Evolutionary conservation across 2,888 invertebrate genomes (phyloP), one percentile per base, ranked within the genome.

Genomic region (Athalia circularis): DNA sequence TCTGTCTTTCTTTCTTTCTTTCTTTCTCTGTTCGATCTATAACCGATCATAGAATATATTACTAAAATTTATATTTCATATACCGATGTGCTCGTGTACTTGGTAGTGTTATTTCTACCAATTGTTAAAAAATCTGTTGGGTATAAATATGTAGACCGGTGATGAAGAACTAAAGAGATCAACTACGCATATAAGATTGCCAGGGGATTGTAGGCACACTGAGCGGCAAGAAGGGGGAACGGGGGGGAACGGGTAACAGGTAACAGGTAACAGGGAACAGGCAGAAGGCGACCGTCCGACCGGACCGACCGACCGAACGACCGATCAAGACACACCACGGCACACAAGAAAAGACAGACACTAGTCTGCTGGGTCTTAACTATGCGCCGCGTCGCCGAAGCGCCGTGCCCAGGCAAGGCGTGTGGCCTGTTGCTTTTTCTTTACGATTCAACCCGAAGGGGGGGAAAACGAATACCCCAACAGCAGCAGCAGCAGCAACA

Each of bases 391-490:
- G 79, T 78, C 82, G 82, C 81, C 81, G 79, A 77, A 81, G 82
- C 83, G 81, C 80, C 80, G 79, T 61, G 74, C 82, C 83, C 79
- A 83, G 82, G 81, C 83, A 83, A 85, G 85, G 85, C 84, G 84
- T 84, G 83, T 81, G 82, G 70, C 59, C 70, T 72, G 70, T 83
- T 84, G 85, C 84, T 86, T 85, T 87, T 86, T 85, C 85, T 84
- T 84, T 83, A 81, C 82, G 80, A 77, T 29, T 29, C 65, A 77
- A 52, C 59, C 59, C 59, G 45, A 72, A 7, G 70, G 57, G 70
- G 57, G 8, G 70, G 59, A 59, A 29, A 52, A 68, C 52, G 15
- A 52, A 54, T 68, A 47, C n/a, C 13, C 15, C n/a, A 65, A 45
- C 47, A 65, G 7, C 7, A 65, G 65, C 6, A 64, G 45, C 43